Percentiles rank a stretch among this genome's conserved stretches.
phyloP scores from a whole-genome alignment of 2,113 vertebrate species.

The Cyphomyrus discorhynchus region DNA sequence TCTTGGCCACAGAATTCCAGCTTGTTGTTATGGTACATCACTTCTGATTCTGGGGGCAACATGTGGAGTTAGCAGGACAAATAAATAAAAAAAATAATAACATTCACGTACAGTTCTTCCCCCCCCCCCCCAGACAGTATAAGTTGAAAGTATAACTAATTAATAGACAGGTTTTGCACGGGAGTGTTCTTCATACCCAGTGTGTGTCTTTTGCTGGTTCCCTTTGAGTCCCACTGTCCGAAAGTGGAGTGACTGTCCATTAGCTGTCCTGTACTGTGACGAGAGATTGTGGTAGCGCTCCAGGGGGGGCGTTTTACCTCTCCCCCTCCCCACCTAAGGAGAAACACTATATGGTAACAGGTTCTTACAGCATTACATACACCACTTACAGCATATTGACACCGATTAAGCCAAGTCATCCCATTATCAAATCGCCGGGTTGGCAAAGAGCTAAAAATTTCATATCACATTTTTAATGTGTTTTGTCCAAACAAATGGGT shows the following conservation, averaged over 20 bases:
- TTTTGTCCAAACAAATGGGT: not conserved
- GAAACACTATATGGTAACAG: not conserved
- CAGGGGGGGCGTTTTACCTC: not conserved
- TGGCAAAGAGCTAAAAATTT: not conserved
- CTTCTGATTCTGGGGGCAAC: not conserved
- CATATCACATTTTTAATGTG: not conserved
- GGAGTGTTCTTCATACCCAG: not conserved
- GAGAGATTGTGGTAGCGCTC: not conserved
- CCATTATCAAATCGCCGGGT: not conserved
- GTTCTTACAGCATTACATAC: not conserved
- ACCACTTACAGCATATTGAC: not conserved
- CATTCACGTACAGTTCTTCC: not conserved
- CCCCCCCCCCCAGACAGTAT: not conserved
- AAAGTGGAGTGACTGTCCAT: not conserved
- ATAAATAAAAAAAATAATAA: not conserved
- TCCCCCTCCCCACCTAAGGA: not conserved
- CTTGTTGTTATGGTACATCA: not conserved
- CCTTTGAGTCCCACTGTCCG: conserved; percentile 1
- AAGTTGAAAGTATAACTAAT: not conserved
- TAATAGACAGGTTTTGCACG: not conserved
- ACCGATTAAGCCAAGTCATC: not conserved
- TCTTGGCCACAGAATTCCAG: not conserved
- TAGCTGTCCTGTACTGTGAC: conserved; percentile 23
- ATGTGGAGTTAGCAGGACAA: not conserved
- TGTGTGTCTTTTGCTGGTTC: not conserved